These are phyloP conservation scores for Hyalella azteca DNA, from an alignment of 2,888 invertebrate species.

Conservation along the genomic window DNA sequence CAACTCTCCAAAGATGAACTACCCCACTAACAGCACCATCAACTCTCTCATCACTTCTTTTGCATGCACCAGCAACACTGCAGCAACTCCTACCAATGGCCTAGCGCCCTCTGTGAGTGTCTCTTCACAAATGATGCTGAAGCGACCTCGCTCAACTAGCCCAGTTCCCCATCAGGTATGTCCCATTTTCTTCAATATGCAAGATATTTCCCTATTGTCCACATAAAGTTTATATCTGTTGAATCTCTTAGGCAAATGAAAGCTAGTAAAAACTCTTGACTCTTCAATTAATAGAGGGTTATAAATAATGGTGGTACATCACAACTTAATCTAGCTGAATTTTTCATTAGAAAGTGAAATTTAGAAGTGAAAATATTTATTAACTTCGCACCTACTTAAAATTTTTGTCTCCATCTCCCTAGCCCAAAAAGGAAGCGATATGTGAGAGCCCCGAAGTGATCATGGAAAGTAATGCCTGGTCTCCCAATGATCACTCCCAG, in stretches of 20 bases:
- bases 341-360: too few species aligned
- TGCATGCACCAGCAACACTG: not conserved
- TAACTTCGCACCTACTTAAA: too few species aligned
- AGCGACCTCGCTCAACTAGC: conserved; percentile 11
- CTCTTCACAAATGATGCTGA: not conserved
- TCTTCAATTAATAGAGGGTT: too few species aligned
- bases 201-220: too few species aligned
- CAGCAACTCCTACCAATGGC: not conserved
- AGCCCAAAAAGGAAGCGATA: not conserved
- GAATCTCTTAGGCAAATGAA: too few species aligned
- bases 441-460: not conserved
- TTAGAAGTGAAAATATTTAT: too few species aligned
- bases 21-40: conserved; percentile 19
- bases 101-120: conserved; percentile 2
- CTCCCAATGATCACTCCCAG: not conserved
- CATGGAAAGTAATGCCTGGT: not conserved
- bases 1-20: not conserved
- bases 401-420: too few species aligned
- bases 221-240: too few species aligned
- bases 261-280: too few species aligned
- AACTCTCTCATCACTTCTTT: conserved; percentile 14
- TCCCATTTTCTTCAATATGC: too few species aligned
- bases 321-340: too few species aligned
- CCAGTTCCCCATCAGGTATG: not conserved
- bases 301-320: too few species aligned